phyloP scores from a whole-genome alignment of 2,113 vertebrate species.

The Apeltes quadracus region DNA sequence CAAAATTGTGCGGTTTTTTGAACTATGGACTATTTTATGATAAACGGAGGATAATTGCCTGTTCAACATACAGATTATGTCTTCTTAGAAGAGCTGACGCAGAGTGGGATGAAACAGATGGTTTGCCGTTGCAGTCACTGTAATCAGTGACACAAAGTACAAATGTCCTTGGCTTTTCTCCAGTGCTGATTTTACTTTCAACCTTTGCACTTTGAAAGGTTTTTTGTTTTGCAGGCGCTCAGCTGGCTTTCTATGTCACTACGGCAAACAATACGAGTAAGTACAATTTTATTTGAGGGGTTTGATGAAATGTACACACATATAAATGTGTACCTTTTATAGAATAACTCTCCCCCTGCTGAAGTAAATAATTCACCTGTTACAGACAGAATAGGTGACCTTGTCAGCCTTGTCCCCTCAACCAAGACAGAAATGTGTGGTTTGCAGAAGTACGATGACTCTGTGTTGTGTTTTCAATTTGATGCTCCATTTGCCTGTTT shows the following conservation, averaged over 20 bases:
- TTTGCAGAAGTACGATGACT: background rate
- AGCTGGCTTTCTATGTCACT: conserved; percentile 49
- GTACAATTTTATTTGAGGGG: conserved; percentile 15
- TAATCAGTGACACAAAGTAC: conserved; percentile 46
- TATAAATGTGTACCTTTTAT: background rate
- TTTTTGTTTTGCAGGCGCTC: conserved; percentile 39
- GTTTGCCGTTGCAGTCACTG: conserved; percentile 18
- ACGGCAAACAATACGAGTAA: conserved; percentile 51
- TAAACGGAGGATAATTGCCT: background rate
- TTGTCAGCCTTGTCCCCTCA: conserved; percentile 22
- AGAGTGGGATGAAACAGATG: conserved; percentile 16
- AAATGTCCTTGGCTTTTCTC: conserved; percentile 25
- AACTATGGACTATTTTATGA: conserved; percentile 9
- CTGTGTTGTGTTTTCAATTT: conserved; percentile 10
- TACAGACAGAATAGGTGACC: conserved; percentile 28
- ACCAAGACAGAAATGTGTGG: conserved; percentile 4
- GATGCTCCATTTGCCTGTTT: conserved; percentile 1
- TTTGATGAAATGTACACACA: background rate
- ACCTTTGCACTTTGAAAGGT: conserved; percentile 47
- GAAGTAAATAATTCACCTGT: conserved; percentile 16
- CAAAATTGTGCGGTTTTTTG: conserved; percentile 10
- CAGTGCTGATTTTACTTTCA: conserved; percentile 35
- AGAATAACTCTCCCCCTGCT: background rate
- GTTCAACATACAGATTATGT: conserved; percentile 6
- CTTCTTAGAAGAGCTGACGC: conserved; percentile 23